Evolutionary conservation across 2,113 vertebrate genomes (phyloP).

Genomic region (Tachuris rubrigastra): DNA sequence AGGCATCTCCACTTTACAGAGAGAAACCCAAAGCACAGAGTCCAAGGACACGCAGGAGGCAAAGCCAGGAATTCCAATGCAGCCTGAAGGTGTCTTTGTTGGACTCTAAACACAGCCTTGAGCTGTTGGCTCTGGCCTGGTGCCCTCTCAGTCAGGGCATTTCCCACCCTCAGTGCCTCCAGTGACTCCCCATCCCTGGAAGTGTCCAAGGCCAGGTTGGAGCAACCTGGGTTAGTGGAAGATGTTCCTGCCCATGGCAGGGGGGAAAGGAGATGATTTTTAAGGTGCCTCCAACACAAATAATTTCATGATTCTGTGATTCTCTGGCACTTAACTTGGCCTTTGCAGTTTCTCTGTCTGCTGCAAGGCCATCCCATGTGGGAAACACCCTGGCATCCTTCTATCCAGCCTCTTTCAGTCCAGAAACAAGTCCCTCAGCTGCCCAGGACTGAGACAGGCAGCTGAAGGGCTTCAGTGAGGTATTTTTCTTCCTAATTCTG

Average conservation of each 20-base stretch:
- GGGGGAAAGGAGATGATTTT: neutral
- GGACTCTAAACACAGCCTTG: neutral
- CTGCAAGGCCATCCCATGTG: neutral
- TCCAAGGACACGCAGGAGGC: neutral
- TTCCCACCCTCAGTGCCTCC: neutral
- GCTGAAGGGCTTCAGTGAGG: neutral
- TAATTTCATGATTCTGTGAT: neutral
- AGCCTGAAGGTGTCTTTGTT: neutral
- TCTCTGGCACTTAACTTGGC: neutral
- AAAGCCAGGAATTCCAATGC: neutral
- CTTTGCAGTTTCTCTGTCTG: neutral
- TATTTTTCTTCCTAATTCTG: neutral
- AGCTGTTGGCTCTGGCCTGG: neutral
- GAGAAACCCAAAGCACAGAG: neutral
- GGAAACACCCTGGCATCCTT: neutral
- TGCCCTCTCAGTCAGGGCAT: accelerated
- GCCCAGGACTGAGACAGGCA: neutral
- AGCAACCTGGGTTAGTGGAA: neutral
- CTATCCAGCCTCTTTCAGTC: neutral
- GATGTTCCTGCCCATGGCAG: neutral
- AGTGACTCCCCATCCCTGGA: neutral
- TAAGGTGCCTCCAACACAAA: neutral
- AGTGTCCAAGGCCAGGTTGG: neutral
- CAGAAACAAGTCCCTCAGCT: neutral
- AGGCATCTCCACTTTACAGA: neutral